Evolutionary conservation across 2,888 invertebrate species (phyloP).

Genomic region (Mythimna albipuncta): DNA sequence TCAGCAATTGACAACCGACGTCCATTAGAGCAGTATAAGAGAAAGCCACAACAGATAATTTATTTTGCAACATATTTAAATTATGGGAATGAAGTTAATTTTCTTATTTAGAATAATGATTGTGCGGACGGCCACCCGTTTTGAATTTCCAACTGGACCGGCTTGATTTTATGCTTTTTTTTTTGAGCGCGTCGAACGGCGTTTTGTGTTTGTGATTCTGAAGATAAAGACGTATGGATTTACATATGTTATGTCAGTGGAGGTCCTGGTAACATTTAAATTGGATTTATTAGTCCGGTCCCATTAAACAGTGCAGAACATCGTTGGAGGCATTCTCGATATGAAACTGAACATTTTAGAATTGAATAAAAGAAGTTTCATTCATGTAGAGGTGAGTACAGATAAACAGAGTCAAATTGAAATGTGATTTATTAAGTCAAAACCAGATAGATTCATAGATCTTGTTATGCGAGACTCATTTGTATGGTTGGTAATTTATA

Average conservation of each 20-base stretch:
- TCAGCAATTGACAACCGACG: slow-evolving; percentile 82
- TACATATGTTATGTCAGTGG: slow-evolving; percentile 90
- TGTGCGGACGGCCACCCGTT: slow-evolving; percentile 87
- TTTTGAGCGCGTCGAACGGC: slow-evolving; percentile 81
- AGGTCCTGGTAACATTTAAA: slow-evolving; percentile 88
- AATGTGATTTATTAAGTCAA: slow-evolving; percentile 6
- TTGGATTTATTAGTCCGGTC: slow-evolving; percentile 89
- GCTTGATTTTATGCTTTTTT: slow-evolving; percentile 75
- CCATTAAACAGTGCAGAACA: slow-evolving; percentile 80
- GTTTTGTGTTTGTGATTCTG: slow-evolving; percentile 86
- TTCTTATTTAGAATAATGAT: slow-evolving; percentile 89
- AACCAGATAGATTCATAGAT: background rate
- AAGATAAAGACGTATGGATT: slow-evolving; percentile 90
- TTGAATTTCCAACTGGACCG: slow-evolving; percentile 84
- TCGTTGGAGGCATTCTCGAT: slow-evolving; percentile 83
- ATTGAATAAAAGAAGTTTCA: slow-evolving; percentile 57
- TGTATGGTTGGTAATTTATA: background rate
- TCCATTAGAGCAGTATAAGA: slow-evolving; percentile 78
- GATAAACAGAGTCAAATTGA: slow-evolving; percentile 5
- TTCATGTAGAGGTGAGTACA: slow-evolving; percentile 19
- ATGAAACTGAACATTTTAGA: slow-evolving; percentile 62
- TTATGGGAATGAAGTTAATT: slow-evolving; percentile 90
- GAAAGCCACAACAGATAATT: slow-evolving; percentile 67
- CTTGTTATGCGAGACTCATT: background rate
- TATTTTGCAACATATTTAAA: slow-evolving; percentile 83